Conservation (phyloP, 1,140 invertebrate genomes). For the Trachymyrmex cornetzi region DNA sequence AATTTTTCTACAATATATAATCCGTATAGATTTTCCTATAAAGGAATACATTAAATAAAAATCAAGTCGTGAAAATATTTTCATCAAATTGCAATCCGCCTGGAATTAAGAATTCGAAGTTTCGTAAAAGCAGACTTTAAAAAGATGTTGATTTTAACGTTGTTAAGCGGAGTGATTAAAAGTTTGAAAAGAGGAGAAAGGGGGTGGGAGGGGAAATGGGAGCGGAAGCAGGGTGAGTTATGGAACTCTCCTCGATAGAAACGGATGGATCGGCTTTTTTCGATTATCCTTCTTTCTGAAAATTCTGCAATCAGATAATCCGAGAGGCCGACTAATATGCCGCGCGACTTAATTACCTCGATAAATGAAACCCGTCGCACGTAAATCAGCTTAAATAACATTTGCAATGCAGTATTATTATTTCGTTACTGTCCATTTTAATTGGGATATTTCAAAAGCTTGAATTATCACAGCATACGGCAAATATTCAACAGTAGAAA, state of each 20-base stretch:
- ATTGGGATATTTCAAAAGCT: conserved; percentile 44
- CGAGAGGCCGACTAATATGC: conserved; percentile 13
- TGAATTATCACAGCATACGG: conserved; percentile 30
- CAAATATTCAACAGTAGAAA: conserved; percentile 40
- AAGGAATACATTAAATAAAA: no score
- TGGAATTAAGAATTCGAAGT: conserved; percentile 46
- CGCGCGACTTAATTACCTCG: conserved; percentile 35
- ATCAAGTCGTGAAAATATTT: neutral
- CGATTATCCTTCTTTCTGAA: conserved; percentile 44
- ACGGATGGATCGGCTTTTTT: conserved; percentile 46
- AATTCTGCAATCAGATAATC: conserved; percentile 53
- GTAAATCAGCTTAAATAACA: conserved; percentile 50
- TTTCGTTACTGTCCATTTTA: conserved; percentile 47
- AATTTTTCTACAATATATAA: neutral
- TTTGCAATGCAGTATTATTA: conserved; percentile 32
- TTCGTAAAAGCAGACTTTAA: conserved; percentile 44
- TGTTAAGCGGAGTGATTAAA: conserved; percentile 60
- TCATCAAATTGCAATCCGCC: neutral
- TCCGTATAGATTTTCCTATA: neutral
- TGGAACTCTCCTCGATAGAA: conserved; percentile 34
- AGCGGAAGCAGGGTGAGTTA: conserved; percentile 35
- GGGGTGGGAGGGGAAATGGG: neutral
- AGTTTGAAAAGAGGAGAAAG: conserved; percentile 37
- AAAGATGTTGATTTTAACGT: conserved; percentile 61
- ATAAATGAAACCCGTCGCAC: conserved; percentile 39